Evolutionary conservation across 2,113 vertebrate genomes (phyloP), one percentile per base, ranked within the genome.

Genomic region (Nothoprocta perdicaria): DNA sequence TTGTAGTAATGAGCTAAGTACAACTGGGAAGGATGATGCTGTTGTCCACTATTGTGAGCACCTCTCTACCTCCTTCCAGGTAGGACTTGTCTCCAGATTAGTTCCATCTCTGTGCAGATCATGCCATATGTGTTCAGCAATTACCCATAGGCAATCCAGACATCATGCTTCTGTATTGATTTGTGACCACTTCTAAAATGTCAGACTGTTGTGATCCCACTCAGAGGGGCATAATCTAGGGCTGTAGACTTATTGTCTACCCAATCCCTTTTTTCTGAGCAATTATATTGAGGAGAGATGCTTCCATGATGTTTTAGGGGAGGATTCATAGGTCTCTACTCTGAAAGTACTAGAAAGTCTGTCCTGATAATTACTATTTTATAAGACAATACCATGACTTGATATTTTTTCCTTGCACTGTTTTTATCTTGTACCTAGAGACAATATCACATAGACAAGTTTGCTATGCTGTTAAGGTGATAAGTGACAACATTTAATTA

Each of bases 401-500:
- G 1, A 23, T 55, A 46, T 38, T 55, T 41, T 8, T 81, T 78
- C 17, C 7, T 68, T 61, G 24, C 2, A 46, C 23, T 66, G 29
- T 48, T 66, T 46, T 43, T 4, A 14, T 15, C 62, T 82, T 73
- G 62, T 12, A 41, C 9, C 5, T 58, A 38, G 21, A 40, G 52
- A 57, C 40, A 80, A 60, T 60, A 86, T n/a, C 52, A 35, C 74
- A 50, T 55, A 48, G 62, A 35, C 74, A 82, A 79, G 50, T 80
- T 75, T 50, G 71, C 38, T 23, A 19, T 3, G 6, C 95, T 55
- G 80, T 89, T 87, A 46, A 81, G 40, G 14, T 80, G 35, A 53
- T 79, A 88, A 85, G 19, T 58, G 66, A 27, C 60, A 71, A 67
- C 16, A 46, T 85, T 89, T 86, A 78, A 61, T 87, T 81, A 15